A percentile compares a stretch with the other conserved stretches of the same genome.
phyloP scores from a whole-genome alignment of 2,797 vertebrate species.

The Fratercula arctica region DNA sequence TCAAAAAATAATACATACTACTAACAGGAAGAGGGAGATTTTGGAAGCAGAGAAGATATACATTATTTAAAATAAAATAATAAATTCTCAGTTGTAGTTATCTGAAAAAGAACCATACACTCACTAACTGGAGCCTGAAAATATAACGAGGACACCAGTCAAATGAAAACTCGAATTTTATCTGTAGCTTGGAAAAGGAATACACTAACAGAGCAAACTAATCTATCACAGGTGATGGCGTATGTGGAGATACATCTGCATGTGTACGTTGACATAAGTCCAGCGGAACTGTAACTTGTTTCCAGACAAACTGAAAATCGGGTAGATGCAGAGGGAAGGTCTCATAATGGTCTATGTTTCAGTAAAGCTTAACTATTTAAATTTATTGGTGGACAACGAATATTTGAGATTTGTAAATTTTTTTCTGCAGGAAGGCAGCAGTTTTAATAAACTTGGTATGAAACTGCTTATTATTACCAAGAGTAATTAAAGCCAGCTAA shows the following conservation, averaged over 20 bases:
- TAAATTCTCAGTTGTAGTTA: not conserved
- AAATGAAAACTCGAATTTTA: not conserved
- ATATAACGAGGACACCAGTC: not conserved
- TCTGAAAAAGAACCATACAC: not conserved
- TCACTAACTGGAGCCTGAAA: not conserved
- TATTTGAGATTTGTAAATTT: not conserved
- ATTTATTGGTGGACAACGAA: not conserved
- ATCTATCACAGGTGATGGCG: not conserved
- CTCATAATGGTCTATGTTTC: not conserved
- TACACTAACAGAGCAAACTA: not conserved
- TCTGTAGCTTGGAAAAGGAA: not conserved
- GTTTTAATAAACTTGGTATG: not conserved
- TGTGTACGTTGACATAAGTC: not conserved
- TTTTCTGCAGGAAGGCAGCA: not conserved
- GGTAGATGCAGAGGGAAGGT: not conserved
- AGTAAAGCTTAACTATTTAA: not conserved
- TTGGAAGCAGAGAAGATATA: not conserved
- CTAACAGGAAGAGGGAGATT: not conserved
- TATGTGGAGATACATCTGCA: not conserved
- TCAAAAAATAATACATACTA: not conserved
- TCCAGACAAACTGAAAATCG: not conserved
- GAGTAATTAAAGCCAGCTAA: not conserved
- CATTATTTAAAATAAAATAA: not conserved
- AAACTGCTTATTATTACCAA: not conserved
- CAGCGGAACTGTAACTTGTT: not conserved